These are phyloP conservation scores for Prostheceraeus crozeri DNA, from an alignment of 2,888 invertebrate species.

Conservation along the genomic window DNA sequence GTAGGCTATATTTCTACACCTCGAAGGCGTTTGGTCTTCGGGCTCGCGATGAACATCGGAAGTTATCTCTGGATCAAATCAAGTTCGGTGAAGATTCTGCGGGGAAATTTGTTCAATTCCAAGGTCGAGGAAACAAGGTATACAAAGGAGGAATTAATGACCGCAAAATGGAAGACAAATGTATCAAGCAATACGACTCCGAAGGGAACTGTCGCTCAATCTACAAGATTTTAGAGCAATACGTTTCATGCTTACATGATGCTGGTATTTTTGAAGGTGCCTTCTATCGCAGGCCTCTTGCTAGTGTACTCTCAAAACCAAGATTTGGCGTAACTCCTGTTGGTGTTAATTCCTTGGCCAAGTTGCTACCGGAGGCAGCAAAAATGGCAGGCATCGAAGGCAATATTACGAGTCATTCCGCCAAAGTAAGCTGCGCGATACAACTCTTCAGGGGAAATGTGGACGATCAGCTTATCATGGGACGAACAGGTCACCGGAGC, in stretches of 20 bases:
- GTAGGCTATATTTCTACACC: no score
- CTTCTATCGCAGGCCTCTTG: conserved; percentile 12
- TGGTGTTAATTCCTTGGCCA: neutral
- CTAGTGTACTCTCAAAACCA: neutral
- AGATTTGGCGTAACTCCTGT: conserved; percentile 3
- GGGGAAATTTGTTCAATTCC: no score
- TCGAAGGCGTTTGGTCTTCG: no score
- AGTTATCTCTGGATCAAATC: no score
- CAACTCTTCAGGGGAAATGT: conserved; percentile 20
- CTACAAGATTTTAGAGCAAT: conserved; percentile 5
- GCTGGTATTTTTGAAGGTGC: conserved; percentile 7
- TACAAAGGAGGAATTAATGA: no score
- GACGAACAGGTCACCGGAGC: conserved; percentile 15
- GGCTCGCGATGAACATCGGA: no score
- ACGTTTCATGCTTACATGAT: neutral
- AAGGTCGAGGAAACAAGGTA: no score
- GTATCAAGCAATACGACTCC: conserved; percentile 19
- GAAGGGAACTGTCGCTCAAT: conserved; percentile 6
- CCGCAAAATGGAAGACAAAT: no score
- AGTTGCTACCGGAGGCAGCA: neutral
- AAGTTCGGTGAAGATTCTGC: no score
- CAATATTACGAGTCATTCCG: conserved; percentile 20
- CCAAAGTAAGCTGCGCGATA: conserved; percentile 18
- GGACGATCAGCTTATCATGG: conserved; percentile 26
- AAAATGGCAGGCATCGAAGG: neutral